These are phyloP conservation scores for Cichlasoma orientale DNA, from an alignment of 2,797 vertebrate genomes.

Conservation along the genomic window DNA sequence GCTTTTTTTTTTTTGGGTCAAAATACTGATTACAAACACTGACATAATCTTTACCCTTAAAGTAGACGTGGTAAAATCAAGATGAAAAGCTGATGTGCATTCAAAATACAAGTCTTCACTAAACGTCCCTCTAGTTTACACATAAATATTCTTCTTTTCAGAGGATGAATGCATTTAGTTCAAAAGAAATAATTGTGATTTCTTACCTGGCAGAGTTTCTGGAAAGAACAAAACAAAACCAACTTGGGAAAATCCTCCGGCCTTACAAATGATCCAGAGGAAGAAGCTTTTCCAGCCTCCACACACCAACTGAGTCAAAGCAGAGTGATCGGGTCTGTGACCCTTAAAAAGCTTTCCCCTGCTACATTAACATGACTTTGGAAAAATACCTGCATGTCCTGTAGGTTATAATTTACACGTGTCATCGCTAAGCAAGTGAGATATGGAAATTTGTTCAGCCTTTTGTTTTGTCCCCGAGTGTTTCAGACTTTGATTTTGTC, in stretches of 20 bases:
- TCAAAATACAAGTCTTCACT: fast-evolving
- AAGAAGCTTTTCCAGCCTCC: not conserved
- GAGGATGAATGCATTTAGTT: not conserved
- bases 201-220: not conserved
- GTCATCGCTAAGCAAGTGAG: not conserved
- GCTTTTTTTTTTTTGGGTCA: not conserved
- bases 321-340: not conserved
- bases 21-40: not conserved
- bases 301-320: not conserved
- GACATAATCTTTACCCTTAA: not conserved
- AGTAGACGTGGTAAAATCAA: not conserved
- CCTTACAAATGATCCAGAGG: not conserved
- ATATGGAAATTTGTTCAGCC: not conserved
- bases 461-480: not conserved
- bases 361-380: not conserved
- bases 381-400: not conserved
- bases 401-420: not conserved
- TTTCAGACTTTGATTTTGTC: not conserved
- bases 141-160: not conserved
- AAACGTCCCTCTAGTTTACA: not conserved
- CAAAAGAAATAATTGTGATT: not conserved
- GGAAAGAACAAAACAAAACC: too few species aligned
- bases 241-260: too few species aligned
- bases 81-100: not conserved
- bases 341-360: not conserved